Evolutionary conservation across 2,797 vertebrate genomes (phyloP), one percentile per base, ranked within the genome.

Genomic region (Acipenser oxyrinchus): DNA sequence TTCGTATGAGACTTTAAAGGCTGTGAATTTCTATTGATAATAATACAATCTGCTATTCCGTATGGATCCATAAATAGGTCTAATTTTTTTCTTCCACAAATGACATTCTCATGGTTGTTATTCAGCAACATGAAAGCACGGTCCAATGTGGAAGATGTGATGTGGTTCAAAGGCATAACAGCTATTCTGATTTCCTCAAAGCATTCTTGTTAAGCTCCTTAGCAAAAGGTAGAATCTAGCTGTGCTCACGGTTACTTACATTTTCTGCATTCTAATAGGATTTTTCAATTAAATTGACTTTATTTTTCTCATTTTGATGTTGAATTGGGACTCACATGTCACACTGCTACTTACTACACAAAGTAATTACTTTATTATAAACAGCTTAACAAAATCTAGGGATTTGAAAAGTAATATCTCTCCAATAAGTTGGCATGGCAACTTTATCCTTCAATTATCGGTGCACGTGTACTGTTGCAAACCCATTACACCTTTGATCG

Each of bases 191-290:
- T 64, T 68, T 65, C 18, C 60, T 73, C 70, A 72, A 63, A 61
- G 62, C 48, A n/a, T 10, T 58, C 53, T 53, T 62, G n/a, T 53
- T 69, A 68, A 71, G 61, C 70, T 49, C 62, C 53, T 50, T 60
- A 66, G 59, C 49, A 11, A 48, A 64, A 70, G 51, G 11, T 55
- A 52, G 65, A 11, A 62, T 61, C 62, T 71, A 73, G 73, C 70
- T 9, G 49, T 64, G 66, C 52, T 67, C 64, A 15, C 68, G 58
- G 55, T 62, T n/a, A 60, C 13, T 11, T 12, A 59, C 8, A 57
- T 48, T 74, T 69, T 75, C 68, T 52, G 23, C 60, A 58, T 10
- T 60, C 60, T 69, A 71, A 73, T 63, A 61, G 67, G 76, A 75
- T 72, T 74, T 72, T 53, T n/a, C 3, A 8, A 49, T 49, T 53